A percentile compares a stretch with the other conserved stretches of the same genome.
Evolutionary conservation across 2,797 vertebrate species (phyloP).

Genomic region (Chrysocyon brachyurus): DNA sequence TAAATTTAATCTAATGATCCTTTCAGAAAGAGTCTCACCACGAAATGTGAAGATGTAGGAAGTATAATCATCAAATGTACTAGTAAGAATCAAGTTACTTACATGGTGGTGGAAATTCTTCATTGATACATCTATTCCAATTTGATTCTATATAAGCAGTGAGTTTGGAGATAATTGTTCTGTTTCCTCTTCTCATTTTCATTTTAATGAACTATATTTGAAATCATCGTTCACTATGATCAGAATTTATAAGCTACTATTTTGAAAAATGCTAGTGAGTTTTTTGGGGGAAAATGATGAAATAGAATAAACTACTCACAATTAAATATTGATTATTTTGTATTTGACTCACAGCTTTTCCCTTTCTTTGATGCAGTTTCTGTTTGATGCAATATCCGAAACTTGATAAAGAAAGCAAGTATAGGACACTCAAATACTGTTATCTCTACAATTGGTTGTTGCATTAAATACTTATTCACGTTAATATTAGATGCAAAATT

Average conservation of each 20-base stretch:
- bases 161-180: conserved; percentile 9
- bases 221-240: conserved; percentile 52
- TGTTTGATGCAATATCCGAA: conserved; percentile 29
- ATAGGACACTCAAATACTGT: not conserved
- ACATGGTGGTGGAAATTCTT: conserved; percentile 8
- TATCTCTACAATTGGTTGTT: not conserved
- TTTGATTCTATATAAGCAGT: conserved; percentile 14
- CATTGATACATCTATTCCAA: not conserved
- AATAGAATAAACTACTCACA: conserved; percentile 50
- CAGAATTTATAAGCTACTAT: conserved; percentile 35
- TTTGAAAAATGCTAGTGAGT: conserved; percentile 27
- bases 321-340: conserved; percentile 37
- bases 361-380: conserved; percentile 5
- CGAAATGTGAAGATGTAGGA: conserved; percentile 56
- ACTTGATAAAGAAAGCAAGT: conserved; percentile 28
- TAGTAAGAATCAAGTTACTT: conserved; percentile 9
- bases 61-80: not conserved
- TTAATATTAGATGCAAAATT: not conserved
- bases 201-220: conserved; percentile 48
- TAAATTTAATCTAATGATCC: conserved; percentile 59
- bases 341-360: conserved; percentile 42
- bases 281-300: conserved; percentile 14
- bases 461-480: not conserved
- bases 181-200: conserved; percentile 54
- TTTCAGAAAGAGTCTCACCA: conserved; percentile 34